Conservation (phyloP, 2,888 invertebrate species). For the Cryptus viduatorius region DNA sequence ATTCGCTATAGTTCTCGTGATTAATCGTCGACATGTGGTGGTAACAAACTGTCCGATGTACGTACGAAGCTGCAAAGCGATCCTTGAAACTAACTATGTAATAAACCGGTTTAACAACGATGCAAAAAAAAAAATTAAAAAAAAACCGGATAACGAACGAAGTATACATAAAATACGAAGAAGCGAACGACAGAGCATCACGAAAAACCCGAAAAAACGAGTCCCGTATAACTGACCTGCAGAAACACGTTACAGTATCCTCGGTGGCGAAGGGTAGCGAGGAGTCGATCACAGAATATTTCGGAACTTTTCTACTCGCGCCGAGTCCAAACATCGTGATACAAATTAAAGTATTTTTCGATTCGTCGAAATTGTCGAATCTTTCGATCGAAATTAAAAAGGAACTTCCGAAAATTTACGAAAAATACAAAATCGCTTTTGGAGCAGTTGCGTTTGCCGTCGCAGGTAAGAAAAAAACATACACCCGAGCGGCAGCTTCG, state of each 20-base stretch:
- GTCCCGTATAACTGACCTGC: slow-evolving; percentile 88
- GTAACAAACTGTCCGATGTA: not conserved
- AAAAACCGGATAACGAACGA: slow-evolving; percentile 9
- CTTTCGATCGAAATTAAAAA: not conserved
- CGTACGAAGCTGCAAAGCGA: not conserved
- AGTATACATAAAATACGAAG: not conserved
- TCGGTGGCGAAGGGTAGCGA: slow-evolving; percentile 89
- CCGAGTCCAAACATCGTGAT: slow-evolving; percentile 71
- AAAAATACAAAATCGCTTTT: not conserved
- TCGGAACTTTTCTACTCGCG: slow-evolving; percentile 79
- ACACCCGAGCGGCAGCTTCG: slow-evolving; percentile 12
- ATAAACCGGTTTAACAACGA: not conserved
- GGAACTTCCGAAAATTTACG: not conserved
- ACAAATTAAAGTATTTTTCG: not conserved
- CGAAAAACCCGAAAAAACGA: not conserved
- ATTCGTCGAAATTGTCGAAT: not conserved
- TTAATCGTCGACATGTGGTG: slow-evolving; percentile 36
- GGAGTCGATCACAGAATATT: slow-evolving; percentile 84
- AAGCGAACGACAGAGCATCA: not conserved
- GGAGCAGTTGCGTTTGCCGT: not conserved
- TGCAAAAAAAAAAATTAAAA: not conserved
- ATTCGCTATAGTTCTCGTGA: slow-evolving; percentile 1
- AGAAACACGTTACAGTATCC: slow-evolving; percentile 92
- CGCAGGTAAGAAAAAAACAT: not conserved
- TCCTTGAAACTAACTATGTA: not conserved